Evolutionary conservation across 1,140 invertebrate genomes (phyloP), one percentile per base, ranked within the genome.

Genomic region (Araneus ventricosus): DNA sequence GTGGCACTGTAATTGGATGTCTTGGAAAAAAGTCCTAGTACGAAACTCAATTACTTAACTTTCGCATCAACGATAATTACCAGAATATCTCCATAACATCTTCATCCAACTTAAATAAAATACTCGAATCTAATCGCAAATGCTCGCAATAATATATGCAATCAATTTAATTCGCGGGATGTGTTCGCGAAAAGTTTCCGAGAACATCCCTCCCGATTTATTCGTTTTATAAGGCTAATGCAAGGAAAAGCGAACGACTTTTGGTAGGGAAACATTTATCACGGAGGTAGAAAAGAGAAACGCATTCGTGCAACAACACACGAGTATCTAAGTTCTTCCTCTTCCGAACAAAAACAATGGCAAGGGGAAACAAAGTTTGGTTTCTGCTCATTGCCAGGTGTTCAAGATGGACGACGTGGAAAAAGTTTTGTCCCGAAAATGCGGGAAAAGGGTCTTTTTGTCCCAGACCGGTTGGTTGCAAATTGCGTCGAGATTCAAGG

Each of bases 261-360:
- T n/a, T 52, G 45, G 59, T 63, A 17, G 6, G 20, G 8, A n/a
- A 20, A 6, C 59, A 63, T 63, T 63, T 63, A 63, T 63, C 7
- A 63, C n/a, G 59, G 24, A 63, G n/a, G 59, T 63, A 63, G 59
- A n/a, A 63, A 63, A 63, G 59, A n/a, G 59, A 63, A n/a, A 63
- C 17, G 22, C n/a, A 63, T 63, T 63, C 59, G 59, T 63, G 59
- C 59, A 63, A 63, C 59, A 63, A n/a, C 59, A 7, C 4, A 63
- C 10, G 45, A 52, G 45, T 52, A 52, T 0, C 45, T 14, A 52
- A 52, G 1, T 52, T 52, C 45, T 52, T 52, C 45, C 22, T 52
- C 59, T n/a, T 63, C 59, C 1, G 5, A 63, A 63, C 59, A 63
- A 63, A 63, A 63, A 63, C 59, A 63, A 63, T 63, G 24, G 24